Conservation (phyloP, 2,797 vertebrate species). For the Clarias pachynema region DNA sequence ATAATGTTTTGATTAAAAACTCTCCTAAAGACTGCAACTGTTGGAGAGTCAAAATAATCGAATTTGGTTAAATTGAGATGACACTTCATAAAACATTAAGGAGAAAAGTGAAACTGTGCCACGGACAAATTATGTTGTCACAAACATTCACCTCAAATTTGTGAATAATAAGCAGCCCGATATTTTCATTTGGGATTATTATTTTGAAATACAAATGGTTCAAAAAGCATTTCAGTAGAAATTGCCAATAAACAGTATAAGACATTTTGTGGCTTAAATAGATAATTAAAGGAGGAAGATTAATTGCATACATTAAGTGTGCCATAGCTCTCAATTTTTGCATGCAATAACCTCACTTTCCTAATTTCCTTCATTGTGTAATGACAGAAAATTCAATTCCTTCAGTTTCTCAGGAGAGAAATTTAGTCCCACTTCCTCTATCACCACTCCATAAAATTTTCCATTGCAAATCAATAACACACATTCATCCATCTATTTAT, state of each 20-base stretch:
- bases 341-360: not conserved
- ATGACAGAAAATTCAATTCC: not conserved
- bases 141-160: constrained; percentile 32
- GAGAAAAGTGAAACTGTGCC: not conserved
- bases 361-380: not conserved
- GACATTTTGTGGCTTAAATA: not conserved
- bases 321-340: not conserved
- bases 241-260: not conserved
- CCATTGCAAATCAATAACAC: too few species aligned
- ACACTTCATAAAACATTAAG: constrained; percentile 29
- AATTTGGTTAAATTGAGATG: constrained; percentile 41
- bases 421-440: not conserved
- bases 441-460: not conserved
- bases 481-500: not conserved
- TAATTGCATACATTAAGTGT: not conserved
- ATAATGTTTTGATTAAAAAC: constrained; percentile 30
- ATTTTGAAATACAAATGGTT: constrained; percentile 16
- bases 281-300: not conserved
- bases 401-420: too few species aligned
- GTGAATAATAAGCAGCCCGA: constrained; percentile 39
- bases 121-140: constrained; percentile 35
- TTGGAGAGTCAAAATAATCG: constrained; percentile 46
- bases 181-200: constrained; percentile 12
- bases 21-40: constrained; percentile 18
- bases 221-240: constrained; percentile 24